Base-by-base conservation (phyloP, 35 echinoderm and acorn worm species). In the Lytechinus variegatus region DNA sequence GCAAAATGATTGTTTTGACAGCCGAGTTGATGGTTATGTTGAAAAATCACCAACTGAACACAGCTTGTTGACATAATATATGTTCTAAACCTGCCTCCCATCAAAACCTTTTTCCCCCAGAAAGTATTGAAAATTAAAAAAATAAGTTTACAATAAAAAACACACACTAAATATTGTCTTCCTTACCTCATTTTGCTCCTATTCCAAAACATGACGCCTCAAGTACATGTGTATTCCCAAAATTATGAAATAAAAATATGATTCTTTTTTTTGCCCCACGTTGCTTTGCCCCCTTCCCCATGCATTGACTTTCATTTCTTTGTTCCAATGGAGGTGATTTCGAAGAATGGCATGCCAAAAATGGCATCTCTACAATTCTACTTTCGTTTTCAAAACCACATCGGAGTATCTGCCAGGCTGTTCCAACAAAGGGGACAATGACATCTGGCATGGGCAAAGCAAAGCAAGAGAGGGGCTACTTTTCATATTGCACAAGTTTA, bases 371-470 rank as follows among this genome's bases (percentile, higher is more conserved):
- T n/a, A 14, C 66, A 24, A 11, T 79, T n/a, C 66, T 79, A 79
- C 66, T 79, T 79, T 79, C 66, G 66, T 79, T 79, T 79, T 79
- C 16, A 24, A 79, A 79, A 79, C 66, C 66, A 79, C 66, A 79
- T 79, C 66, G 21, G 56, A 13, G 66, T 24, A 79, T 79, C 66
- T 79, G 66, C 19, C 6, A 79, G 66, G 16, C 66, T 79, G 66
- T 24, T 24, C 19, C 19, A 79, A 79, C 66, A 79, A 79, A 79
- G 66, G 33, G 66, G 19, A 79, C 66, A 79, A 79, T 79, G 66
- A 79, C 66, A 27, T 79, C 4, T 44, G 33, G 33, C 33, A 44
- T 44, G 33, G 57, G 10, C 57, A 60, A 60, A 10, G 10, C 8
- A 58, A 58, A 44, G 33, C 0, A 44, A 44, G 2, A 44, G 33